Conservation (phyloP, 2,888 invertebrate genomes). For the Masnerella sp. region DNA sequence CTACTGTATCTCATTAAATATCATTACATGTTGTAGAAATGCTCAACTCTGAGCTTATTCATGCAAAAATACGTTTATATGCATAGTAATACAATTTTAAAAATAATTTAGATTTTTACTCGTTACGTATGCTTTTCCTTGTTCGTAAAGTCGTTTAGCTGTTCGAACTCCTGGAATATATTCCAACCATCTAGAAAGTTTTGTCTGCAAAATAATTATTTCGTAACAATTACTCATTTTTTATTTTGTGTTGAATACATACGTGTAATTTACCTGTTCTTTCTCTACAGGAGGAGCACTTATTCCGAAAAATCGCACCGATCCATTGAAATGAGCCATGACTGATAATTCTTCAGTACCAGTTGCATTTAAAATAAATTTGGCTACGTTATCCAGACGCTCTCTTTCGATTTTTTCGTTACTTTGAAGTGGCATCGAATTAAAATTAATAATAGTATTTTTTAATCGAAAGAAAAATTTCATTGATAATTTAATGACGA, state of each 20-base stretch:
- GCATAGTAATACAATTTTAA: too few relatives aligned
- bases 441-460: too few relatives aligned
- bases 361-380: constrained; percentile 65
- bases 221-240: not conserved
- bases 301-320: constrained; percentile 67
- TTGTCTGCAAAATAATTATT: constrained; percentile 60
- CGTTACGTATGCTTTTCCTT: constrained; percentile 65
- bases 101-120: too few relatives aligned
- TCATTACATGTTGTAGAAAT: too few relatives aligned
- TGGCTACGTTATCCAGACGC: constrained; percentile 65
- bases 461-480: not conserved
- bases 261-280: constrained; percentile 59
- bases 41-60: too few relatives aligned
- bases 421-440: constrained; percentile 50
- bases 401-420: constrained; percentile 65
- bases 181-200: constrained; percentile 64
- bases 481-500: not conserved
- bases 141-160: constrained; percentile 64
- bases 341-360: constrained; percentile 67
- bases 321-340: constrained; percentile 69
- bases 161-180: constrained; percentile 66
- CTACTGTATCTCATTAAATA: too few relatives aligned
- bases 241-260: too few relatives aligned
- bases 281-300: constrained; percentile 53
- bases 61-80: too few relatives aligned